Evolutionary conservation across 2,113 vertebrate genomes (phyloP).

Genomic region (Phaethornis superciliosus): DNA sequence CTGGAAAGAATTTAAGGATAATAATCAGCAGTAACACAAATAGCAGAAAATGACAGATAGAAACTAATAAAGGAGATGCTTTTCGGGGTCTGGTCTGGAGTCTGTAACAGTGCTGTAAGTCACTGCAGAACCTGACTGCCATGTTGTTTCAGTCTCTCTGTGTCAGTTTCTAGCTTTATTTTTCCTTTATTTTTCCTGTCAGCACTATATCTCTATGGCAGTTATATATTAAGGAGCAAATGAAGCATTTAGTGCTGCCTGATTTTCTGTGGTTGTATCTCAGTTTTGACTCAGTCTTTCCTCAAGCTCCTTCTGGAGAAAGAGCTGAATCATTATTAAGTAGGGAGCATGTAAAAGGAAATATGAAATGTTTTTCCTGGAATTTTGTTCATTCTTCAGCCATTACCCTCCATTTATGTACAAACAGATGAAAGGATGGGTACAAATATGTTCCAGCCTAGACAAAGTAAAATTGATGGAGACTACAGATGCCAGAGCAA

Average conservation of each 20-base stretch:
- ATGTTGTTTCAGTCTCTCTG: neutral
- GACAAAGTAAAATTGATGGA: constrained; percentile 12
- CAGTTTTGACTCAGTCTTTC: neutral
- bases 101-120: neutral
- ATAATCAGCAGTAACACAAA: neutral
- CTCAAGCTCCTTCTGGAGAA: neutral
- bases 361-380: neutral
- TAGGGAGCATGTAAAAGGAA: neutral
- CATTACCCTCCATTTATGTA: neutral
- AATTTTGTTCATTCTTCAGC: neutral
- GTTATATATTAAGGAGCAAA: neutral
- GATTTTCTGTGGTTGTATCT: neutral
- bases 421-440: neutral
- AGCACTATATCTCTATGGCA: neutral
- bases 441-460: neutral
- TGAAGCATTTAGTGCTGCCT: neutral
- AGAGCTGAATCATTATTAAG: neutral
- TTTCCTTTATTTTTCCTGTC: neutral
- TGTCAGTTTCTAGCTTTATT: neutral
- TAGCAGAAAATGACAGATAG: neutral
- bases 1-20: neutral
- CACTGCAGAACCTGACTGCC: neutral
- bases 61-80: neutral
- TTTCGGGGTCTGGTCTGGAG: neutral
- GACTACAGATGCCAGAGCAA: constrained; percentile 8